Evolutionary conservation across 2,113 vertebrate species (phyloP).

Genomic region (Tetraodon nigroviridis): DNA sequence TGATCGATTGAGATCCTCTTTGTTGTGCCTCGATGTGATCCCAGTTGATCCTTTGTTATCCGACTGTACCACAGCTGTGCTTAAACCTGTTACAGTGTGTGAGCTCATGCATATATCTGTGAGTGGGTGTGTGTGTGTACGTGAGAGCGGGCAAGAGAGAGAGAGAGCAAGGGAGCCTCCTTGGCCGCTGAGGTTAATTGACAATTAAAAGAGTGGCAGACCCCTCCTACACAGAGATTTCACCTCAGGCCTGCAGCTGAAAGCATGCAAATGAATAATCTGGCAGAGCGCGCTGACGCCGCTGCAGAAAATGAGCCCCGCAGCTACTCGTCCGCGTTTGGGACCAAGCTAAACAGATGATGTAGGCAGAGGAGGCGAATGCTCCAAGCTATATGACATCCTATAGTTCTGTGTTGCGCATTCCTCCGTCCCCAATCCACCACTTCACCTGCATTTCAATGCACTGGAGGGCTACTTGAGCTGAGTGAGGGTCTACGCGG

Average conservation of each 20-base stretch:
- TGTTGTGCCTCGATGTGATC: conserved; percentile 58
- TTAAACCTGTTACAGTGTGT: conserved; percentile 24
- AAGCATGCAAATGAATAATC: conserved; percentile 70
- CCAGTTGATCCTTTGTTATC: conserved; percentile 56
- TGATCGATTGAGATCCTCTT: conserved; percentile 56
- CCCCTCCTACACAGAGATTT: conserved; percentile 65
- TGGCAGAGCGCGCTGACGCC: conserved; percentile 31
- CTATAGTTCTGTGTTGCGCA: conserved; percentile 23
- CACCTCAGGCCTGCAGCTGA: conserved; percentile 60
- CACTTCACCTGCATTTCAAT: conserved; percentile 50
- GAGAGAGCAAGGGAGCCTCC: conserved; percentile 28
- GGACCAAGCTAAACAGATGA: conserved; percentile 29
- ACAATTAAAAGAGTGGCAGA: conserved; percentile 71
- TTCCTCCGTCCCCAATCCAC: conserved; percentile 27
- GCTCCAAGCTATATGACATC: conserved; percentile 3
- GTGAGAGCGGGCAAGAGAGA: conserved; percentile 16
- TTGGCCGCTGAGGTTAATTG: conserved; percentile 64
- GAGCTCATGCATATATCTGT: conserved; percentile 16
- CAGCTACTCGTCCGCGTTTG: conserved; percentile 44
- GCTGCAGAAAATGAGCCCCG: conserved; percentile 41
- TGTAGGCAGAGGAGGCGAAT: conserved; percentile 3
- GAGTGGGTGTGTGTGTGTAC: conserved; percentile 4
- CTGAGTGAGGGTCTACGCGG: conserved; percentile 41
- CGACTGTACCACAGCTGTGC: conserved; percentile 45
- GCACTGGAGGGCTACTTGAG: conserved; percentile 49